Evolutionary conservation across 2,113 vertebrate genomes (phyloP).

Genomic region (Oreochromis tanganicae): DNA sequence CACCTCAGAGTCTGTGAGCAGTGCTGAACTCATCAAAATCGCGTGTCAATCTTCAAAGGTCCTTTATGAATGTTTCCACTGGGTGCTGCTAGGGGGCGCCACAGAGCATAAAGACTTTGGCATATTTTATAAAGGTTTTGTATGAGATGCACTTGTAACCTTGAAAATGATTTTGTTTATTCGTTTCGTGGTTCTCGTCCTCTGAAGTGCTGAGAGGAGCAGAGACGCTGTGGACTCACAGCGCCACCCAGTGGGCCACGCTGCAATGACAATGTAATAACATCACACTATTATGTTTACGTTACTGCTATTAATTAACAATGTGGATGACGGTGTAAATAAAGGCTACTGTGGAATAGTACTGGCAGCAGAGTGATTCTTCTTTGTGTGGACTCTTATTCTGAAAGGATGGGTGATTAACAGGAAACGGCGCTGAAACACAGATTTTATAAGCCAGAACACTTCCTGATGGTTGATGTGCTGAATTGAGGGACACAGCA

Average conservation of each 20-base stretch:
- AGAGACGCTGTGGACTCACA: neutral
- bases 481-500: neutral
- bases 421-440: neutral
- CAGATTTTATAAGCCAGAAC: fast-evolving
- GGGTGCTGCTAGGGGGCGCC: neutral
- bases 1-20: neutral
- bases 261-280: neutral
- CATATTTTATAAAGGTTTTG: constrained; percentile 22
- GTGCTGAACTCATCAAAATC: neutral
- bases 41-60: neutral
- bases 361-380: neutral
- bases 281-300: constrained; percentile 24
- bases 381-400: neutral
- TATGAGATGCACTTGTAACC: constrained; percentile 28
- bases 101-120: neutral
- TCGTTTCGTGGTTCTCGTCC: neutral
- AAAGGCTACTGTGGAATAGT: constrained; percentile 21
- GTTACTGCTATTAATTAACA: constrained; percentile 17
- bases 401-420: neutral
- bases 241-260: constrained; percentile 19
- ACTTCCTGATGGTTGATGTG: neutral
- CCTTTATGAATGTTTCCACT: neutral
- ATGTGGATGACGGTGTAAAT: constrained; percentile 33
- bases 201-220: neutral
- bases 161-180: constrained; percentile 22